Evolutionary conservation across 2,888 invertebrate genomes (phyloP).

Genomic region (Calameuta idolon): DNA sequence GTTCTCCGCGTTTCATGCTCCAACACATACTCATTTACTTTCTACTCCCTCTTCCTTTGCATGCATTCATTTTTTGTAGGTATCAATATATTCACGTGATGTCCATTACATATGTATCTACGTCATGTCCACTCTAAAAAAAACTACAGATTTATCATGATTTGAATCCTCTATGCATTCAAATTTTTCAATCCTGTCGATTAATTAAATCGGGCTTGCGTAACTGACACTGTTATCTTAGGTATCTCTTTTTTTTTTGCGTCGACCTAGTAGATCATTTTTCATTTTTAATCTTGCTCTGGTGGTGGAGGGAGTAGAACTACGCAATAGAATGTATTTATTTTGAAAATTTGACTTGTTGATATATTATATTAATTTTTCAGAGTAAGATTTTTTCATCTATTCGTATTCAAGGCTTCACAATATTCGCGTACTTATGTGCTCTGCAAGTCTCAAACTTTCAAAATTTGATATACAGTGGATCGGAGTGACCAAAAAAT

Average conservation of each 20-base stretch:
- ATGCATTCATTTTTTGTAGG: neutral
- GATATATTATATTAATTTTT: no score
- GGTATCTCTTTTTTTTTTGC: neutral
- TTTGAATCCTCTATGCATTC: neutral
- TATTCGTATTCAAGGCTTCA: no score
- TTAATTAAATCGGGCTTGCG: neutral
- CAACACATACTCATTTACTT: neutral
- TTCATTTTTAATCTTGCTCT: no score
- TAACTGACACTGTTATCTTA: neutral
- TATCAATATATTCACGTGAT: neutral
- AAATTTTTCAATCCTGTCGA: neutral
- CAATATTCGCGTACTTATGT: neutral
- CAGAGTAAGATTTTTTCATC: no score
- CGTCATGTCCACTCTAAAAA: neutral
- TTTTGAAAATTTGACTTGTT: no score
- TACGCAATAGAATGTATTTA: no score
- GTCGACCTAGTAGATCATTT: neutral
- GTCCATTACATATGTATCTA: neutral
- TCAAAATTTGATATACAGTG: neutral
- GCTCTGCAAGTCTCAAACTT: neutral
- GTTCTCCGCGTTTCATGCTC: neutral
- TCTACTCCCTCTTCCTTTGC: neutral
- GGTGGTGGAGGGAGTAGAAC: no score
- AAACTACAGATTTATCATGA: neutral
- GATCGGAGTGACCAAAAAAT: neutral